These are phyloP conservation scores for Eupithecia exiguata DNA, from an alignment of 2,888 invertebrate species.

Conservation along the genomic window DNA sequence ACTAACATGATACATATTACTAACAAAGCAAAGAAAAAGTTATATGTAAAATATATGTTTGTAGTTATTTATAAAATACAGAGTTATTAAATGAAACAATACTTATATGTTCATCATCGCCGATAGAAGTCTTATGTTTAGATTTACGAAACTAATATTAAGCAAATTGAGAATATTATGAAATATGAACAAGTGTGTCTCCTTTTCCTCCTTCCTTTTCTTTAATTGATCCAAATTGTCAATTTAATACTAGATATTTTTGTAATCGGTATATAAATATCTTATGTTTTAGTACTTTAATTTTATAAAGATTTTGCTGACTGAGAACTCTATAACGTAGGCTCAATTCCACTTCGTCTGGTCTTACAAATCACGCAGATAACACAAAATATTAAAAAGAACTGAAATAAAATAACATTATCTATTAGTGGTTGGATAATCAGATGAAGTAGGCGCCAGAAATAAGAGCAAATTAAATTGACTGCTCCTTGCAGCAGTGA, in stretches of 20 bases:
- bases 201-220: conserved; percentile 25
- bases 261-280: conserved; percentile 32
- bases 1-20: conserved; percentile 41
- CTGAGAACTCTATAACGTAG: not conserved
- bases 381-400: not conserved
- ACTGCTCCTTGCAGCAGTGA: conserved; percentile 1
- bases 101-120: conserved; percentile 39
- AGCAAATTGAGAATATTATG: conserved; percentile 35
- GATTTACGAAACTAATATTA: conserved; percentile 38
- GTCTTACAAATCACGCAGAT: not conserved
- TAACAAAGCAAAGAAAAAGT: conserved; percentile 34
- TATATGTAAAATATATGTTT: conserved; percentile 41
- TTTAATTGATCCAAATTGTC: conserved; percentile 34
- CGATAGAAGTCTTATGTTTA: conserved; percentile 46
- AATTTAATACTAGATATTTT: conserved; percentile 38
- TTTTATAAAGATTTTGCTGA: not conserved
- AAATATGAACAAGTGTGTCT: conserved; percentile 30
- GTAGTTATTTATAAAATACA: conserved; percentile 41
- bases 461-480: conserved; percentile 8
- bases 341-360: not conserved
- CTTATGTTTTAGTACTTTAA: conserved; percentile 12
- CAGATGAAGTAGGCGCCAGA: conserved; percentile 8
- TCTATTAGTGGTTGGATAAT: conserved; percentile 9
- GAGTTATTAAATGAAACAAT: conserved; percentile 38
- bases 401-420: not conserved